These are phyloP conservation scores for Oryzias melastigma DNA, from an alignment of 2,113 vertebrate genomes.

Conservation along the genomic window DNA sequence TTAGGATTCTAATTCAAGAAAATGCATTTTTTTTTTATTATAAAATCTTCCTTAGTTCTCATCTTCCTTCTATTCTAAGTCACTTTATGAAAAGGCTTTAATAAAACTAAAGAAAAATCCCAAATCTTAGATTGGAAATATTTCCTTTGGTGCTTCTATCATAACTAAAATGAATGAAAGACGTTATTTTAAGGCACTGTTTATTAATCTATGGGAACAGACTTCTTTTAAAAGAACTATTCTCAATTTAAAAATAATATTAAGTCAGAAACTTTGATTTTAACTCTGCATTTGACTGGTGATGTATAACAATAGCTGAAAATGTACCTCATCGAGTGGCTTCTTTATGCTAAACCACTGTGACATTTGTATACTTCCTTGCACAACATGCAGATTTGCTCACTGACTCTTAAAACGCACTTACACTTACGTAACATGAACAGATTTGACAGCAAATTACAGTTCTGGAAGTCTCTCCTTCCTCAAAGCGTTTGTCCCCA, in stretches of 20 bases:
- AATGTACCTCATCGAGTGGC: not conserved
- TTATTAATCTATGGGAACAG: not conserved
- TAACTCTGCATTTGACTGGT: not conserved
- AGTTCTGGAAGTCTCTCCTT: conserved; percentile 50
- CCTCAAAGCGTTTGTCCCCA: conserved; percentile 56
- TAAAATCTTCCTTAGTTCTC: no score
- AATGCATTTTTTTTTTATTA: no score
- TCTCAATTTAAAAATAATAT: accelerated
- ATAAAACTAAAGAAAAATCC: no score
- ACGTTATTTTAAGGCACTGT: not conserved
- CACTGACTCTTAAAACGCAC: conserved; percentile 18
- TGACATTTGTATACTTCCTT: conserved; percentile 22
- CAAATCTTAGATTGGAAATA: no score
- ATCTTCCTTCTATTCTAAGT: no score
- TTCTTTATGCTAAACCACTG: not conserved
- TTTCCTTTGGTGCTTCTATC: no score
- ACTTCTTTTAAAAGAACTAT: not conserved
- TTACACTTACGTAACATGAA: conserved; percentile 52
- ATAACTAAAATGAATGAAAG: no score
- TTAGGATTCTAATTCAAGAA: no score
- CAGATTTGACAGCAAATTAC: conserved; percentile 50
- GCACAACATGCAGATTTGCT: conserved; percentile 20
- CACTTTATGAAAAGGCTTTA: no score
- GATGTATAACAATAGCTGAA: conserved; percentile 6
- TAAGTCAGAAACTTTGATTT: not conserved